These are phyloP conservation scores for Platorchestia sp. DNA, from an alignment of 1,140 invertebrate genomes.

Conservation along the genomic window DNA sequence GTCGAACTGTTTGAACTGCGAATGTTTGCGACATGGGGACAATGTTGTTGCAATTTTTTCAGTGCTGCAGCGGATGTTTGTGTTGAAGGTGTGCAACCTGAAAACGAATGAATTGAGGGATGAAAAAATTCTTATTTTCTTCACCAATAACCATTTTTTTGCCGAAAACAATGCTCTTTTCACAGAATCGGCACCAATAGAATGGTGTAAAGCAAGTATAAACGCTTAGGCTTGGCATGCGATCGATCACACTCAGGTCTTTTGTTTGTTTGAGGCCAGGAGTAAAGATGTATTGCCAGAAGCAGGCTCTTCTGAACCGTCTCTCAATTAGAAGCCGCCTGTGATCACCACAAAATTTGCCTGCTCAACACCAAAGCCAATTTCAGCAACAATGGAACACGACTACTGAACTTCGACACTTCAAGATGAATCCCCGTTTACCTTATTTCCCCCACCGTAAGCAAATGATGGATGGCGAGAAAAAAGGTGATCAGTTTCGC, in stretches of 20 bases:
- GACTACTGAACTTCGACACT: slow-evolving; percentile 30
- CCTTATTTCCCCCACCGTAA: neutral
- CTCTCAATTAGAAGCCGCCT: slow-evolving; percentile 22
- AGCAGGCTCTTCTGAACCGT: neutral
- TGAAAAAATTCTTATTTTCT: neutral
- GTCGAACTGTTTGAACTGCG: neutral
- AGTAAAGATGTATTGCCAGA: neutral
- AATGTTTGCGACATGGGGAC: neutral
- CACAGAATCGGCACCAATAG: neutral
- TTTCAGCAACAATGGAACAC: slow-evolving; percentile 41
- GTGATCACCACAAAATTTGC: neutral
- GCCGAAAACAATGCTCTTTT: neutral
- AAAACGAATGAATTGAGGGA: neutral
- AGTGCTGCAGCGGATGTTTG: neutral
- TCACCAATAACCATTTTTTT: neutral
- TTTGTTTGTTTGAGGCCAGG: neutral
- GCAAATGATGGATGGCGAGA: neutral
- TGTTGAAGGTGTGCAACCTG: neutral
- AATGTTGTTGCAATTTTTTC: neutral
- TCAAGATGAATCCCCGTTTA: slow-evolving; percentile 31
- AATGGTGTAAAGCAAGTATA: neutral
- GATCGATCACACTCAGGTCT: neutral
- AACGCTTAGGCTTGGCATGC: neutral
- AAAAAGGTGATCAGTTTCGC: slow-evolving; percentile 10
- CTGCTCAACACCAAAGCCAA: neutral